phyloP scores from a whole-genome alignment of 2,888 invertebrate species.

The Seladonia tumulorum region DNA sequence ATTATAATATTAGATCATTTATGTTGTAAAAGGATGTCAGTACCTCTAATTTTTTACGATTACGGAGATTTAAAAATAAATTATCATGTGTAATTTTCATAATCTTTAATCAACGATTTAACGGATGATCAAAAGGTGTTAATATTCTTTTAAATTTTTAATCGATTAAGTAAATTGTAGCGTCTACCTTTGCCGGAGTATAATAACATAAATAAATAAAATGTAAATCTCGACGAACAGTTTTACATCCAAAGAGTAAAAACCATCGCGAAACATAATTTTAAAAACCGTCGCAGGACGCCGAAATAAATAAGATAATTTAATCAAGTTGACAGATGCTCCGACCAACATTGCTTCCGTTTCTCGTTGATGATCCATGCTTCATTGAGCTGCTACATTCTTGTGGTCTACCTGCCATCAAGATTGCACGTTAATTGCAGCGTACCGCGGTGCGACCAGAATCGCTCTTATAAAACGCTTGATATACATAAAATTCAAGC shows the following conservation, averaged over 20 bases:
- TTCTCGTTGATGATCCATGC: background rate
- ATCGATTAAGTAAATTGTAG: no score
- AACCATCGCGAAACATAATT: no score
- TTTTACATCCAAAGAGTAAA: background rate
- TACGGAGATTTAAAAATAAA: no score
- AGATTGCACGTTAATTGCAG: constrained; percentile 55
- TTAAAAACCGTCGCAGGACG: no score
- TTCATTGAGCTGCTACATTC: background rate
- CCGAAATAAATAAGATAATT: background rate
- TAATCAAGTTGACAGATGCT: background rate
- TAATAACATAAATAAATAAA: background rate
- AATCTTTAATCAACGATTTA: no score
- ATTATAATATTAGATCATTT: no score
- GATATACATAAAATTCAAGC: constrained; percentile 48
- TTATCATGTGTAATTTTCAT: no score
- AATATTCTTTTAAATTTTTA: no score
- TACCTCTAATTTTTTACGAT: no score
- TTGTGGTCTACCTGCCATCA: background rate
- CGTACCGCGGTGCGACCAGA: constrained; percentile 18
- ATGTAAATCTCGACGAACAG: background rate
- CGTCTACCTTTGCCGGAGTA: no score
- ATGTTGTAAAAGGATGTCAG: no score
- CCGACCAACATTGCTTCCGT: background rate
- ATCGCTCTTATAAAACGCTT: constrained; percentile 25
- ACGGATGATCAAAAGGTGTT: no score